Base-by-base conservation (phyloP, 2,888 invertebrate genomes). In the Cephus spinipes region DNA sequence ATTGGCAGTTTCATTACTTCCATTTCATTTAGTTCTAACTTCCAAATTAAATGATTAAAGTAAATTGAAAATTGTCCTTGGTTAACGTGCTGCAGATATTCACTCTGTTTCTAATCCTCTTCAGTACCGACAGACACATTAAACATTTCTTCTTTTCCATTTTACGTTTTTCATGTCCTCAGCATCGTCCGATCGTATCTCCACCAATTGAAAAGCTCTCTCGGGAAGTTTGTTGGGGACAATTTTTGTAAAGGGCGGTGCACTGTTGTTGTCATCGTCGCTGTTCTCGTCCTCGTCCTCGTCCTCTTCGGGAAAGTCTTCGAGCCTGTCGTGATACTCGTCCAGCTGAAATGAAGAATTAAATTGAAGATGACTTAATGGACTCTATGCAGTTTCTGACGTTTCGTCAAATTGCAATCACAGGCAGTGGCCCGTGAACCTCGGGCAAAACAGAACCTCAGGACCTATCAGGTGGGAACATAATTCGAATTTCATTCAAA, bases 131-230 rank as follows among this genome's bases (percentile, higher is more conserved):
- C 9, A 0, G 77, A 23, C 76, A 35, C 32, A 30, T n/a, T 74
- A 11, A 73, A 34, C 15, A 35, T 74, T 74, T 23, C 30, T 71
- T 36, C 31, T 32, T 11, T 74, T 77, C 35, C 35, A 35, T 82
- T 92, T 91, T 93, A 90, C 92, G 93, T 87, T 93, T 93, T 90
- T 55, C 55, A 55, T 23, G 9, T 55, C 55, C 23, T 55, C 55
- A 9, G 55, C 55, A 23, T 55, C 55, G 9, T 55, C 55, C 23
- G 55, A 55, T 9, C 55, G 55, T 23, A 93, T 92, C 84, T 93
- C 93, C 90, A 94, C 93, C 93, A 94, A 94, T 90, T 93, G 93
- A 87, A 93, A 94, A 80, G 92, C 91, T 88, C 93, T 93, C 69
- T 91, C 90, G 80, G 87, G 87, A 77, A 89, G 85, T 76, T 89